Conservation (phyloP, 2,797 vertebrate species). For the Chaetophractus vellerosus region DNA sequence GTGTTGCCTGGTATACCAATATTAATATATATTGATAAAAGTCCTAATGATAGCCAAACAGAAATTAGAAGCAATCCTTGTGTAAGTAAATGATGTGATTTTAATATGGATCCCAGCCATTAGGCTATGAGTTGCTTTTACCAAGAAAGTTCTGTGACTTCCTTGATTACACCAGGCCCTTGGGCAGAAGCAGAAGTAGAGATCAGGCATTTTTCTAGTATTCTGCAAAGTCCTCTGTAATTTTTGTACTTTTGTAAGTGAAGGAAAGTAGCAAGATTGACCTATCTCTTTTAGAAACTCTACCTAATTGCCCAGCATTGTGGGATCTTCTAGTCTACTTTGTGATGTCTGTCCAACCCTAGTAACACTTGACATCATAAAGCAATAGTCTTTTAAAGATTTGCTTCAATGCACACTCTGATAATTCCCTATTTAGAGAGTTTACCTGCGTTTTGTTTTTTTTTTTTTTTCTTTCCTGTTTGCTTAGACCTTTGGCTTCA, state of each 20-base stretch:
- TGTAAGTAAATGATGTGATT: constrained; percentile 39
- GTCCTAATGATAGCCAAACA: constrained; percentile 55
- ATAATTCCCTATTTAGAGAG: constrained; percentile 64
- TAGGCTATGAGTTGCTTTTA: not conserved
- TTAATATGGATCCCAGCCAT: not conserved
- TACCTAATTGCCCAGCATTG: not conserved
- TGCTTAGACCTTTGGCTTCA: constrained; percentile 69
- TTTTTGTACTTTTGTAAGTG: constrained; percentile 31
- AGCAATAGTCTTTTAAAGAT: constrained; percentile 67
- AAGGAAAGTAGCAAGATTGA: not conserved
- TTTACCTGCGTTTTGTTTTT: constrained; percentile 27
- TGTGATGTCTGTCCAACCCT: constrained; percentile 19
- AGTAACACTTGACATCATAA: constrained; percentile 34
- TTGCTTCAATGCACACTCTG: constrained; percentile 50
- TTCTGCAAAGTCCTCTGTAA: not conserved
- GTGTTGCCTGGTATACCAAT: not conserved
- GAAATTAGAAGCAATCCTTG: constrained; percentile 31
- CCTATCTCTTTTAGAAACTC: constrained; percentile 17
- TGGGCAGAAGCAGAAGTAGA: not conserved
- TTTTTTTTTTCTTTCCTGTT: not conserved
- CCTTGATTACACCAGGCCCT: not conserved
- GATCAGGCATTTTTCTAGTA: constrained; percentile 1
- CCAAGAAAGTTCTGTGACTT: constrained; percentile 51
- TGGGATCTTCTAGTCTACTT: not conserved
- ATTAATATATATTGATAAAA: constrained; percentile 46